phyloP scores from a whole-genome alignment of 2,113 vertebrate genomes.

The Ophthalmolycus amberensis region DNA sequence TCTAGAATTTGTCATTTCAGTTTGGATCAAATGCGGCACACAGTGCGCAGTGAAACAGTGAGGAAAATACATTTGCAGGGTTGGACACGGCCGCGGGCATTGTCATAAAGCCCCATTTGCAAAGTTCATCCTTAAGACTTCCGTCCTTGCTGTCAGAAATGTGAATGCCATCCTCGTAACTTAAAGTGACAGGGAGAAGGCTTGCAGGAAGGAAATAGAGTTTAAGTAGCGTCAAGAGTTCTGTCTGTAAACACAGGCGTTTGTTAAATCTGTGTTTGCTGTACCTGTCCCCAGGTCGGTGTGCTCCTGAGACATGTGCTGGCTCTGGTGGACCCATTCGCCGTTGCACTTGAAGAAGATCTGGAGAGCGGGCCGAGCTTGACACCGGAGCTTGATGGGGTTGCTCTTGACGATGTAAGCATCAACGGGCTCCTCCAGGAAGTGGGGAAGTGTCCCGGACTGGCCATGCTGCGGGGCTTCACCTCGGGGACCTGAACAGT shows the following conservation, averaged over 20 bases:
- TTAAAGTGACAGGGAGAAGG: slow-evolving; percentile 14
- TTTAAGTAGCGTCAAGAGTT: too few species aligned
- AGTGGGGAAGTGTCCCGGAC: slow-evolving; percentile 92
- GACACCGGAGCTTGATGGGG: slow-evolving; percentile 93
- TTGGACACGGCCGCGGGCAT: slow-evolving; percentile 18
- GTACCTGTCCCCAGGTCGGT: slow-evolving; percentile 91
- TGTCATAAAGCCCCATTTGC: slow-evolving; percentile 41
- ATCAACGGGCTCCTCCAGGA: slow-evolving; percentile 95
- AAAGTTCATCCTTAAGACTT: slow-evolving; percentile 40
- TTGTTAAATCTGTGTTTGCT: background rate
- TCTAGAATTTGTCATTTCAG: slow-evolving; percentile 61
- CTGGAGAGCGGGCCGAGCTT: slow-evolving; percentile 93
- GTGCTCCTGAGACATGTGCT: slow-evolving; percentile 92
- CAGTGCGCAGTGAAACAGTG: slow-evolving; percentile 4
- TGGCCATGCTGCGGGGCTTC: slow-evolving; percentile 89
- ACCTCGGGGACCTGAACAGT: slow-evolving; percentile 84
- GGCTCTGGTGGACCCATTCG: slow-evolving; percentile 97
- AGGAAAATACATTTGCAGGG: slow-evolving; percentile 32
- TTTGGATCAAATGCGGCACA: slow-evolving; percentile 61
- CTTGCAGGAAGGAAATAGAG: background rate
- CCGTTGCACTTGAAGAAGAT: slow-evolving; percentile 99
- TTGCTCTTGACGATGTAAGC: slow-evolving; percentile 98
- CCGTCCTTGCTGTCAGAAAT: background rate
- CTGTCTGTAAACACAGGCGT: background rate
- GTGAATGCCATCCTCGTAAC: slow-evolving; percentile 6